A percentile compares a stretch with the other conserved stretches of the same genome.
Conservation (phyloP, 2,113 vertebrate genomes). For the Bombycilla garrulus region DNA sequence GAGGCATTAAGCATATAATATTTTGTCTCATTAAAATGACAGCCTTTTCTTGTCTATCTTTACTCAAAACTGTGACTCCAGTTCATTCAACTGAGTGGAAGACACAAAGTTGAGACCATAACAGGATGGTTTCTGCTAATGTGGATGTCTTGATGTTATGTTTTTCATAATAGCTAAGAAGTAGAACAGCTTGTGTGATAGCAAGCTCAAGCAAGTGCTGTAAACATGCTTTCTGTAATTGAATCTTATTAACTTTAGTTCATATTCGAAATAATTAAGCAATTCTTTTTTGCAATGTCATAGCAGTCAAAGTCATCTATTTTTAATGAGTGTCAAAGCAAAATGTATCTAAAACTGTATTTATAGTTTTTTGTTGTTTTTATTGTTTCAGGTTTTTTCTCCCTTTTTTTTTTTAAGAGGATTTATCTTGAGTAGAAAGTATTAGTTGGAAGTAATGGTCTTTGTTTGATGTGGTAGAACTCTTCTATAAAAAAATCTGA, state of each 20-base stretch:
- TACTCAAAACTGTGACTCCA: not conserved
- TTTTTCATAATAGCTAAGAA: not conserved
- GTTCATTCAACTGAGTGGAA: not conserved
- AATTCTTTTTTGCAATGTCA: not conserved
- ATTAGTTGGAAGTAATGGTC: not conserved
- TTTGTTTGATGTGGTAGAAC: not conserved
- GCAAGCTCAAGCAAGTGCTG: conserved; percentile 31
- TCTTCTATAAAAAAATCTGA: not conserved
- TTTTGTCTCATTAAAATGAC: not conserved
- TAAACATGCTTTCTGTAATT: conserved; percentile 48
- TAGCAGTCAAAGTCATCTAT: not conserved
- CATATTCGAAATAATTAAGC: conserved; percentile 27
- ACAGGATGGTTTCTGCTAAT: not conserved
- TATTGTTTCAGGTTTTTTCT: not conserved
- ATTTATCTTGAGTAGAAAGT: not conserved
- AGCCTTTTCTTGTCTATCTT: not conserved
- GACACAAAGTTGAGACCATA: not conserved
- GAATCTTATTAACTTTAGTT: conserved; percentile 49
- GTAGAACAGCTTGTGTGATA: conserved; percentile 41
- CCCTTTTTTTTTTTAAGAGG: not conserved
- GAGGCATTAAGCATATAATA: not conserved
- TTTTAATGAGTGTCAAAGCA: conserved; percentile 4
- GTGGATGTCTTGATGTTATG: not conserved
- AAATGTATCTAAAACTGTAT: not conserved
- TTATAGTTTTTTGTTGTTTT: not conserved